A percentile compares a stretch with the other conserved stretches of the same genome.
Conservation (phyloP, 2,888 invertebrate genomes). For the Chrysolina haemoptera region DNA sequence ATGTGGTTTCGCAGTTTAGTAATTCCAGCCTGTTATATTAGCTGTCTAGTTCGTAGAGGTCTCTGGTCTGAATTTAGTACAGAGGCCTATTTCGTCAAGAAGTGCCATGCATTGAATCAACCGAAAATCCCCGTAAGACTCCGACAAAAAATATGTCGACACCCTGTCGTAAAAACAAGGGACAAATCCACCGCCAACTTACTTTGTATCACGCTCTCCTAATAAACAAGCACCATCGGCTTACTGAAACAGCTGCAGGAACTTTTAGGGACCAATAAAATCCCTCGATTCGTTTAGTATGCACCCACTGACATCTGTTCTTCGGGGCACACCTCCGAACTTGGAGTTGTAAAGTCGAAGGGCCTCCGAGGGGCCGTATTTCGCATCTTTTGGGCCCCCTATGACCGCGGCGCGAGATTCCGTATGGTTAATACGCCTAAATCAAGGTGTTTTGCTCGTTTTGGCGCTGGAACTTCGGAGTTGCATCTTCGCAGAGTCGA, state of each 20-base stretch:
- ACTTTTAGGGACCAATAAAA: conserved; percentile 58
- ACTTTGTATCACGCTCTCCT: conserved; percentile 24
- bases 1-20: no score
- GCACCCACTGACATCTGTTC: conserved; percentile 58
- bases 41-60: no score
- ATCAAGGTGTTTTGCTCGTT: conserved; percentile 34
- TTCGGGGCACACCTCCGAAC: conserved; percentile 48
- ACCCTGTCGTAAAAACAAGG: conserved; percentile 28
- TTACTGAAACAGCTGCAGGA: conserved; percentile 40
- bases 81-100: conserved; percentile 22
- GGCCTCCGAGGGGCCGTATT: conserved; percentile 49
- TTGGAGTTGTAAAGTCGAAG: conserved; percentile 49
- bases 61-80: not conserved
- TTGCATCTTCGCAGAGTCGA: conserved; percentile 29
- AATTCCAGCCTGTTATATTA: no score
- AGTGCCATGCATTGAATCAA: conserved; percentile 24
- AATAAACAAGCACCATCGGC: conserved; percentile 31
- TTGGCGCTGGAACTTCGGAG: conserved; percentile 32
- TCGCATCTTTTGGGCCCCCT: conserved; percentile 46
- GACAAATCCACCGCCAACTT: conserved; percentile 32
- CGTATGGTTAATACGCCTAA: conserved; percentile 37
- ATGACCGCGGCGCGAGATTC: conserved; percentile 32
- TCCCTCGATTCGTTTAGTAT: conserved; percentile 57
- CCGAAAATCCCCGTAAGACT: conserved; percentile 11
- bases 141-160: conserved; percentile 27